These are phyloP conservation scores for Huso huso DNA, from an alignment of 2,797 vertebrate species.

Conservation along the genomic window DNA sequence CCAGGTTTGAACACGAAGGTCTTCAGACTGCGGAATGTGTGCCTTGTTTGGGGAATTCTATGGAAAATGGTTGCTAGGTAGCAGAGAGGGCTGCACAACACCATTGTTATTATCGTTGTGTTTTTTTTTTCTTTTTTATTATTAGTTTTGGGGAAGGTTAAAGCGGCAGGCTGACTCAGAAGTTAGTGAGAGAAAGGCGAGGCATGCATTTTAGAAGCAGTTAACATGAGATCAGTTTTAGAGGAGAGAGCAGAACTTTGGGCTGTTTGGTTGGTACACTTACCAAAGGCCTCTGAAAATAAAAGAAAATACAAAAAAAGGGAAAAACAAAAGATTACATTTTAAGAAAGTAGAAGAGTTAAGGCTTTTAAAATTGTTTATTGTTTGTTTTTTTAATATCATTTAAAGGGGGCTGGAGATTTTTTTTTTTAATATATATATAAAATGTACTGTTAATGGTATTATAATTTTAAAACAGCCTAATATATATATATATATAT, in stretches of 20 bases:
- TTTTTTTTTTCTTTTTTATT: constrained; percentile 7
- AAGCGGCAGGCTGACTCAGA: constrained; percentile 25
- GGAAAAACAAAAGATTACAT: constrained; percentile 54
- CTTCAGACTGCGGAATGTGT: not conserved
- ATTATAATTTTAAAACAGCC: not conserved
- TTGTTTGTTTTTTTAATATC: constrained; percentile 5
- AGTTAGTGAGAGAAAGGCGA: constrained; percentile 55
- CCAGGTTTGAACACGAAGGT: not conserved
- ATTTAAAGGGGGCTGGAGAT: not conserved
- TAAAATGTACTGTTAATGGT: not conserved
- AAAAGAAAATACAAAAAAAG: constrained; percentile 61
- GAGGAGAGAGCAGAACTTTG: constrained; percentile 59
- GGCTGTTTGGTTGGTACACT: constrained; percentile 65
- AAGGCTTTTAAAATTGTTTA: not conserved
- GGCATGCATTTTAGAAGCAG: constrained; percentile 78
- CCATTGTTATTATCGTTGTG: not conserved
- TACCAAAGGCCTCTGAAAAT: constrained; percentile 97
- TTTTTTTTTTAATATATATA: not conserved
- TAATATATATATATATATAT: constrained; percentile 12
- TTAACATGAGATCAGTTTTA: constrained; percentile 81
- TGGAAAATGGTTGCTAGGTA: not conserved
- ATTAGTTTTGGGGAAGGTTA: not conserved
- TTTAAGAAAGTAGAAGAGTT: constrained; percentile 35
- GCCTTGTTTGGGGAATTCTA: not conserved
- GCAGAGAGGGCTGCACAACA: not conserved